Percentiles rank a stretch among this genome's conserved stretches.
phyloP scores from a whole-genome alignment of 1,140 invertebrate species.

The Thrips palmi region DNA sequence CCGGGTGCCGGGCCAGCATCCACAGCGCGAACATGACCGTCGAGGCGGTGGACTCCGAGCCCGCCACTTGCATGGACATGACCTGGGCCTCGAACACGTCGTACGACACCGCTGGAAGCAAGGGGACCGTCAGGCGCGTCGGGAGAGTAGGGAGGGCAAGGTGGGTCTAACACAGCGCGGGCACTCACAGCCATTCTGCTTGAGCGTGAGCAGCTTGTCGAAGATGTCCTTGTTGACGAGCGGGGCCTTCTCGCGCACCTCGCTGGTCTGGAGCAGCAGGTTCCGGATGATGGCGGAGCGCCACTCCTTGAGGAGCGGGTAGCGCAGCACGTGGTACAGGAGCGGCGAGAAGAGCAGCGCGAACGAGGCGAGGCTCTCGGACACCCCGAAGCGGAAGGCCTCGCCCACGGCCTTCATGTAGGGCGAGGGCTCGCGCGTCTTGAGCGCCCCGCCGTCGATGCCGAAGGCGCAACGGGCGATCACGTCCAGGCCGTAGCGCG shows the following conservation, averaged over 20 bases:
- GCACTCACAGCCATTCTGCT: too few relatives aligned
- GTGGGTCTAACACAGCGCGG: too few relatives aligned
- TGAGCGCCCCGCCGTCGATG: not conserved
- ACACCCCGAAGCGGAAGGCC: not conserved
- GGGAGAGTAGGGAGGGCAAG: too few relatives aligned
- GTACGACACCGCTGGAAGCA: too few relatives aligned
- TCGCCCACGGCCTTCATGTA: not conserved
- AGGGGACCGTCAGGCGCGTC: too few relatives aligned
- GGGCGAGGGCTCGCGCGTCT: too few relatives aligned
- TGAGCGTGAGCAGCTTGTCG: too few relatives aligned
- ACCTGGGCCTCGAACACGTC: conserved; percentile 34
- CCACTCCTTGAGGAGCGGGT: conserved; percentile 19
- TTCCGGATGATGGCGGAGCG: too few relatives aligned
- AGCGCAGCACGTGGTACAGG: conserved; percentile 13
- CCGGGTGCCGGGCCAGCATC: conserved; percentile 36
- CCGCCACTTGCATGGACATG: conserved; percentile 40
- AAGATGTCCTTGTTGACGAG: conserved; percentile 30
- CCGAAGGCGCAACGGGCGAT: conserved; percentile 35
- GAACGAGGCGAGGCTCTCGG: too few relatives aligned
- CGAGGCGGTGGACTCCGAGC: conserved; percentile 48
- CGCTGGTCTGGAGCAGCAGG: too few relatives aligned
- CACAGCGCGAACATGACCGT: conserved; percentile 36
- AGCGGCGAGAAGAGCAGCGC: conserved; percentile 13
- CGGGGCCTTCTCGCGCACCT: too few relatives aligned
- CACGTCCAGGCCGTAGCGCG: conserved; percentile 35